Evolutionary conservation across 1,140 invertebrate species (phyloP).

Genomic region (Oreohelix idahoensis): DNA sequence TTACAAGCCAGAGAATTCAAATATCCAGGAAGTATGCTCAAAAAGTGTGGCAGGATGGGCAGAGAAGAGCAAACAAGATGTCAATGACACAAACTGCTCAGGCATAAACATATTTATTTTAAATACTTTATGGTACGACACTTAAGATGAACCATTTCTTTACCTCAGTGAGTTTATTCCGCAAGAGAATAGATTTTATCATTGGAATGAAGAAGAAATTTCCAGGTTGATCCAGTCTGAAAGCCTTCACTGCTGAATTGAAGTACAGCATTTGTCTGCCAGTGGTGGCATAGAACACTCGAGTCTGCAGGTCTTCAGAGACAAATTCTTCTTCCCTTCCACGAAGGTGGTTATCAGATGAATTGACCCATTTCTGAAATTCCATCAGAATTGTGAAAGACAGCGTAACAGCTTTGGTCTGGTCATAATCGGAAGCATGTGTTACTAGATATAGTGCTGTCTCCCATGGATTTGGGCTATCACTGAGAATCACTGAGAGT

Average conservation of each 20-base stretch:
- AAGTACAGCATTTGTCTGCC: constrained; percentile 59
- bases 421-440: constrained; percentile 51
- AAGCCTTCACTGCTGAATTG: constrained; percentile 57
- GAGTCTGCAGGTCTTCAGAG: constrained; percentile 49
- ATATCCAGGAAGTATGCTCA: no score
- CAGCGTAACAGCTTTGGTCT: constrained; percentile 59
- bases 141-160: background rate
- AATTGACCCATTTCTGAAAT: constrained; percentile 61
- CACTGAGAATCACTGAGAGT: constrained; percentile 33
- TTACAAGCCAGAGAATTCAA: no score
- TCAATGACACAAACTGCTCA: no score
- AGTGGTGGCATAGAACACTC: constrained; percentile 54
- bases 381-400: constrained; percentile 60
- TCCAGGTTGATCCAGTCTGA: constrained; percentile 54
- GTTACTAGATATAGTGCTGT: constrained; percentile 54
- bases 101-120: no score
- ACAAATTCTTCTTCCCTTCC: constrained; percentile 42
- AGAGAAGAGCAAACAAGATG: no score
- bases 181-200: constrained; percentile 46
- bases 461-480: constrained; percentile 54
- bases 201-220: constrained; percentile 59
- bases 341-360: constrained; percentile 24
- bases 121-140: no score
- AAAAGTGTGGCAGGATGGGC: no score
- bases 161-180: constrained; percentile 64